Evolutionary conservation across 2,113 vertebrate species (phyloP).

Genomic region (Drymodes brunneopygia): DNA sequence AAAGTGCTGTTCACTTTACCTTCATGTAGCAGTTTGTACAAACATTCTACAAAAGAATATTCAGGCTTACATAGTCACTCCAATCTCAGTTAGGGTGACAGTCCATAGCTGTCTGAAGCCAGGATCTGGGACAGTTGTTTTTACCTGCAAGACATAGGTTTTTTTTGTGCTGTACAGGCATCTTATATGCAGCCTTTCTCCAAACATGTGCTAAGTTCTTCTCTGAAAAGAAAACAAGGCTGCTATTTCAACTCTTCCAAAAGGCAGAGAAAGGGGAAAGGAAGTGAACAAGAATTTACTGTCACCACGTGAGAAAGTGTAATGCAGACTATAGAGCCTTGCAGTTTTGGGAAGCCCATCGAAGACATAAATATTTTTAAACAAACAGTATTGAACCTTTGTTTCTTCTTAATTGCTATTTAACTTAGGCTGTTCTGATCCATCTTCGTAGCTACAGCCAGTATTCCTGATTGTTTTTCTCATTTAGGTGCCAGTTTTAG

Average conservation of each 20-base stretch:
- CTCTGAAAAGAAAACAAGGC: neutral
- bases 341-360: neutral
- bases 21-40: neutral
- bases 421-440: neutral
- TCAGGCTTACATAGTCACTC: neutral
- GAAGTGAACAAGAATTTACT: neutral
- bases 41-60: neutral
- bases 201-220: neutral
- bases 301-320: neutral
- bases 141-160: accelerated
- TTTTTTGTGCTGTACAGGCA: neutral
- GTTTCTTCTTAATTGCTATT: neutral
- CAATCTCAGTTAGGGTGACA: neutral
- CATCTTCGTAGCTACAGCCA: neutral
- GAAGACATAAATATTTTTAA: accelerated
- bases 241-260: neutral
- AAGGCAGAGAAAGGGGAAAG: neutral
- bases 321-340: neutral
- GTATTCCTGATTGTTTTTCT: neutral
- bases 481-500: neutral
- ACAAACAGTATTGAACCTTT: neutral
- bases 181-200: neutral
- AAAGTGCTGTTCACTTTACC: neutral
- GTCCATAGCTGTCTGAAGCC: neutral
- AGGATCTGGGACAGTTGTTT: neutral